Conservation (phyloP, 1,140 invertebrate genomes). For the Battus philenor region DNA sequence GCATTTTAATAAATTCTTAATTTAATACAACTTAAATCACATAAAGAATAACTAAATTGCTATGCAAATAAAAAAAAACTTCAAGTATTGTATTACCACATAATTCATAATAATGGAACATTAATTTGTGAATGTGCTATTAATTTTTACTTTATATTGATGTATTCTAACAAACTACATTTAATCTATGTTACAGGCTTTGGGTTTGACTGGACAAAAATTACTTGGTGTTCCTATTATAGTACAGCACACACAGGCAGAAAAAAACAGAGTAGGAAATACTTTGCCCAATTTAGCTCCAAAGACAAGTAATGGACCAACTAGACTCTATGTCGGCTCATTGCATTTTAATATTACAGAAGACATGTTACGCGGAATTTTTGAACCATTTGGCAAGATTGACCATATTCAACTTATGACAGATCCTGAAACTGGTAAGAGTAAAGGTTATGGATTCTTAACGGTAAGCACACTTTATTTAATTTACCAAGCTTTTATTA, state of each 20-base stretch:
- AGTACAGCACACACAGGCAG: conserved; percentile 98
- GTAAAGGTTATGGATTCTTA: conserved; percentile 98
- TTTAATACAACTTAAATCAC: background rate
- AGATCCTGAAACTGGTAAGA: conserved; percentile 95
- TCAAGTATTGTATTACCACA: too few relatives aligned
- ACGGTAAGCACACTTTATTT: conserved; percentile 92
- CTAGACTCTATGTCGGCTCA: conserved; percentile 97
- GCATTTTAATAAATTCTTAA: background rate
- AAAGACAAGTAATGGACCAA: conserved; percentile 91
- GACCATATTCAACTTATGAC: conserved; percentile 97
- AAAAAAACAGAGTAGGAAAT: conserved; percentile 96
- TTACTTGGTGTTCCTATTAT: conserved; percentile 98
- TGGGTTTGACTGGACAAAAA: conserved; percentile 97
- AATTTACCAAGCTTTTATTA: background rate
- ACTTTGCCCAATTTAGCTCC: conserved; percentile 89
- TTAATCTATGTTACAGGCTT: conserved; percentile 81
- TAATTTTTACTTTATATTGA: conserved; percentile 1
- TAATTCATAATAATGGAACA: too few relatives aligned
- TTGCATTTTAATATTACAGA: conserved; percentile 99
- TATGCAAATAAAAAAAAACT: too few relatives aligned
- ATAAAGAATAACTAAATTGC: too few relatives aligned
- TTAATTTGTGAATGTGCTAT: background rate
- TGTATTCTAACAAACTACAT: too few relatives aligned
- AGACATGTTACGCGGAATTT: conserved; percentile 98
- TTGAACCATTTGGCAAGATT: conserved; percentile 99